Evolutionary conservation across 2,797 vertebrate species (phyloP), one percentile per base, ranked within the genome.

Genomic region (Arctocebus calabarensis): DNA sequence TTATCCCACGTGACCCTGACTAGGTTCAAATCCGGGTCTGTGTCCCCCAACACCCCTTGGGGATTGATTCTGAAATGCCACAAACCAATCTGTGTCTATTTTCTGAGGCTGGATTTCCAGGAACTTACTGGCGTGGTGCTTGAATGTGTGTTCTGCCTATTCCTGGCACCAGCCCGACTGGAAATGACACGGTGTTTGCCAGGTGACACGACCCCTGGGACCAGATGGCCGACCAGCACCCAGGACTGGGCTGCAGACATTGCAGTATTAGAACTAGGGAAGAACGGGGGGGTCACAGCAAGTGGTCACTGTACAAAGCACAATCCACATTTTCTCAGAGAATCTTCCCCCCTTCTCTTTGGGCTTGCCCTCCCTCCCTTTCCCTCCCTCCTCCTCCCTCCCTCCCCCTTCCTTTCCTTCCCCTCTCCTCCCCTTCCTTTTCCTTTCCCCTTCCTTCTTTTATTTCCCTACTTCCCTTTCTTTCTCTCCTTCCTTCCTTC

Each of bases 41-140:
- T 1, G 78, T 34, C 48, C 0, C 19, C 29, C 43, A 3, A 20
- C 7, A 0, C 23, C 1, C 10, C 29, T 12, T 7, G 0, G 25
- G 40, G 19, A 61, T 7, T 9, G 11, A 68, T 9, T 48, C 7
- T 81, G 11, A 55, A 78, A 25, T 2, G 7, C 14, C 62, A 25
- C 14, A 43, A 14, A 8, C 34, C 29, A 79, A 5, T 11, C 19
- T 34, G 7, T 64, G 27, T 2, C n/a, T 48, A 5, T 68, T 87
- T 82, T 45, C 29, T 43, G 34, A 59, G 7, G 32, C 11, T 1
- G 0, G 22, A 16, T 43, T 93, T 62, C 29, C 22, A 78, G n/a
- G 34, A 62, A 22, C 4, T 73, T 52, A 45, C 40, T 71, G 73
- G 34, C 5, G 14, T 23, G 6, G 32, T n/a, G 3, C 61, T 61